Conservation (phyloP, 2,888 invertebrate genomes). For the Pterostichus niger region DNA sequence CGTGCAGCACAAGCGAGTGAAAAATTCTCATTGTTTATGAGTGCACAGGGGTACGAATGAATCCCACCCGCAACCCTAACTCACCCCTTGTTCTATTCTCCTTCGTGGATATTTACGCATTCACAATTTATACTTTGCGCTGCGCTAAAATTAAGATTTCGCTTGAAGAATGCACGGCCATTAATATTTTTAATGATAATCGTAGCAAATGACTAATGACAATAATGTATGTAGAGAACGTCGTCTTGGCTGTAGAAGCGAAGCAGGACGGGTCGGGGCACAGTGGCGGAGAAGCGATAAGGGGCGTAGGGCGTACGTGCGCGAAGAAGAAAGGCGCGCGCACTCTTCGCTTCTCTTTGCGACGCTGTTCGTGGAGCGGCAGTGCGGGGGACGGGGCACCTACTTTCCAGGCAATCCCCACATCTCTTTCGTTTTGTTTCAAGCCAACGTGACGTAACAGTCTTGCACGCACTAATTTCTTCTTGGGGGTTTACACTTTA, state of each 20-base stretch:
- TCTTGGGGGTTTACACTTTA: slow-evolving; percentile 73
- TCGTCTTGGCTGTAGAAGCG: slow-evolving; percentile 42
- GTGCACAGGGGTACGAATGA: slow-evolving; percentile 22
- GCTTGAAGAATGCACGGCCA: slow-evolving; percentile 76
- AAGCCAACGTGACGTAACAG: slow-evolving; percentile 74
- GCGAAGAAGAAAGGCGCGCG: slow-evolving; percentile 70
- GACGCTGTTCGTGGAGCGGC: neutral
- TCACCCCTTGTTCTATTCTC: slow-evolving; percentile 16
- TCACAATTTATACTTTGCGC: slow-evolving; percentile 72
- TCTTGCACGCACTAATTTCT: slow-evolving; percentile 76
- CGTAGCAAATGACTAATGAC: slow-evolving; percentile 76
- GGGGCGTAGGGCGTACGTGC: slow-evolving; percentile 69
- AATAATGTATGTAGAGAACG: slow-evolving; percentile 76
- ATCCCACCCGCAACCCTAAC: neutral
- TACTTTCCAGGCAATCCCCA: slow-evolving; percentile 69
- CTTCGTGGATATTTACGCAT: slow-evolving; percentile 72
- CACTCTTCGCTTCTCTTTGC: slow-evolving; percentile 38
- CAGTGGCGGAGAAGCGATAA: slow-evolving; percentile 55
- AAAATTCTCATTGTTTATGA: slow-evolving; percentile 65
- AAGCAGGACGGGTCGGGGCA: slow-evolving; percentile 10
- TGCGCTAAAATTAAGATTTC: slow-evolving; percentile 75
- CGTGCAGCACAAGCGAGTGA: slow-evolving; percentile 34
- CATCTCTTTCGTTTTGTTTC: slow-evolving; percentile 76
- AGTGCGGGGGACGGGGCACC: slow-evolving; percentile 25
- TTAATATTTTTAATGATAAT: slow-evolving; percentile 78